Evolutionary conservation across 1,140 invertebrate genomes (phyloP).

Genomic region (Drosophila cardini): DNA sequence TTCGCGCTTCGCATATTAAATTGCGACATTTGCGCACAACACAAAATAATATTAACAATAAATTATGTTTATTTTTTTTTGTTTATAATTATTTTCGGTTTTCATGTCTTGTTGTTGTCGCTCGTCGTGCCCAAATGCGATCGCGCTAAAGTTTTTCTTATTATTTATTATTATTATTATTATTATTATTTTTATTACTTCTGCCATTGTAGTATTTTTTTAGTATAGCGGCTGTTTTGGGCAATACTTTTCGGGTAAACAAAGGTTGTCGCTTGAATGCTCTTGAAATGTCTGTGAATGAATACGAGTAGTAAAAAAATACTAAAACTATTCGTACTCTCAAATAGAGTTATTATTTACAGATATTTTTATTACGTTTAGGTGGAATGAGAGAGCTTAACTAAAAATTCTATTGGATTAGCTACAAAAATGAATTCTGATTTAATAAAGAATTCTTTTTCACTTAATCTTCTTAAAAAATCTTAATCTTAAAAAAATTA

Average conservation of each 20-base stretch:
- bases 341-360: constrained; percentile 8
- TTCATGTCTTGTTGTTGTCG: constrained; percentile 35
- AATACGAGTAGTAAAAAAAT: neutral
- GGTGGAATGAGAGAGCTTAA: no score
- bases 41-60: constrained; percentile 63
- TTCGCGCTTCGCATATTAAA: constrained; percentile 63
- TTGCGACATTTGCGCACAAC: constrained; percentile 49
- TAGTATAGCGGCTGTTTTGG: constrained; percentile 21
- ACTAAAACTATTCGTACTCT: constrained; percentile 5
- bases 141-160: constrained; percentile 27
- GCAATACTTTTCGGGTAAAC: constrained; percentile 33
- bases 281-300: constrained; percentile 22
- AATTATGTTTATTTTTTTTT: constrained; percentile 74
- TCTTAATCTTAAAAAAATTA: no score
- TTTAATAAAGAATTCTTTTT: no score
- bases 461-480: no score
- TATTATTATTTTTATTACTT: constrained; percentile 19
- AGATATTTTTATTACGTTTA: neutral
- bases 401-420: no score
- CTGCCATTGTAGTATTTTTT: constrained; percentile 6
- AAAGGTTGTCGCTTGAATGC: constrained; percentile 47
- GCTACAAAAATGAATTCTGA: no score
- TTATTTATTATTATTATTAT: constrained; percentile 12
- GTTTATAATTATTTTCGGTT: constrained; percentile 33
- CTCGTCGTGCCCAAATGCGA: constrained; percentile 54